Evolutionary conservation across 2,113 vertebrate genomes (phyloP).

Genomic region (Ellobius talpinus): DNA sequence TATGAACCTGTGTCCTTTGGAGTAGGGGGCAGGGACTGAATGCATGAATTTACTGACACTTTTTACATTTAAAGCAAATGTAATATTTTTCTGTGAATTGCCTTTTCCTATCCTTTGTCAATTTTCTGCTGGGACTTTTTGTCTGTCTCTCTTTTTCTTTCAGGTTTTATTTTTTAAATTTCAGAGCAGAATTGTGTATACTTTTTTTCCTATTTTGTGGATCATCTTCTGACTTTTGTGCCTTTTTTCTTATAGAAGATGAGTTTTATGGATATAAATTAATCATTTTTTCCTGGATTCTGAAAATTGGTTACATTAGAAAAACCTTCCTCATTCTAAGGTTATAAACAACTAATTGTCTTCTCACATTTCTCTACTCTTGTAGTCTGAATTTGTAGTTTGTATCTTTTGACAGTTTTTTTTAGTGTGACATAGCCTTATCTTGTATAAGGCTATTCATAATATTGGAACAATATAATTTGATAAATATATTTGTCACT

Average conservation of each 20-base stretch:
- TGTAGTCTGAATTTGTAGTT: not conserved
- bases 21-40: not conserved
- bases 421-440: too few species aligned
- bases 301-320: not conserved
- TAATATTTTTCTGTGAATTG: not conserved
- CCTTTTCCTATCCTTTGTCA: not conserved
- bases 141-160: not conserved
- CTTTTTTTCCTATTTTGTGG: not conserved
- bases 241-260: not conserved
- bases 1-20: not conserved
- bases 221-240: not conserved
- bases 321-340: not conserved
- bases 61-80: not conserved
- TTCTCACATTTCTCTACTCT: not conserved
- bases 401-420: not conserved
- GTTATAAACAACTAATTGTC: not conserved
- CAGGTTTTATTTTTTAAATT: not conserved
- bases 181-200: not conserved
- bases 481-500: not conserved
- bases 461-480: not conserved
- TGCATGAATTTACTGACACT: too few species aligned
- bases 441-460: not conserved
- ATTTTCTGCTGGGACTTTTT: not conserved
- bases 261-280: not conserved
- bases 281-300: not conserved